Evolutionary conservation across 2,888 invertebrate species (phyloP).

Genomic region (Ophion costatus): DNA sequence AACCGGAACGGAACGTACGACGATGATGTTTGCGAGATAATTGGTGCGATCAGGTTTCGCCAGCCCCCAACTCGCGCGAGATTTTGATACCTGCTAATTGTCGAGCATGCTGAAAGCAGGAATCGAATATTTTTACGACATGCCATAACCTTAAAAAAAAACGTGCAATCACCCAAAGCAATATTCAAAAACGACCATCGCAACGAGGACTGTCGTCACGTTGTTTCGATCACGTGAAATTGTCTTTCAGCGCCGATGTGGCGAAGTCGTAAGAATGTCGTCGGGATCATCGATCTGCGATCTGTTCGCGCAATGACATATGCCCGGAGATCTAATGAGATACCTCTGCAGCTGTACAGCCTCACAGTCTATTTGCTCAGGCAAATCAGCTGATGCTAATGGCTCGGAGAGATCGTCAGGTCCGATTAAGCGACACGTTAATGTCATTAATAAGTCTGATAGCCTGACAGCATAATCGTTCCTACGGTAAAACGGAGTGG

Average conservation of each 20-base stretch:
- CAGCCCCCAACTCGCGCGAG: background rate
- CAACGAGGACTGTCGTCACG: background rate
- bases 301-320: slow-evolving; percentile 15
- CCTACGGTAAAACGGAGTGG: slow-evolving; percentile 61
- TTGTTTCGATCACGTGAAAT: background rate
- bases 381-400: slow-evolving; percentile 47
- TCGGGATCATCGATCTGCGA: slow-evolving; percentile 18
- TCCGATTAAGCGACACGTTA: slow-evolving; percentile 63
- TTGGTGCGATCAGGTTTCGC: background rate
- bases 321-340: slow-evolving; percentile 15
- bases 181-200: background rate
- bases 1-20: background rate
- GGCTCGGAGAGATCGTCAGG: slow-evolving; percentile 48
- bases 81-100: no score
- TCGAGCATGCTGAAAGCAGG: no score
- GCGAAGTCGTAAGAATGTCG: background rate
- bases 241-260: background rate
- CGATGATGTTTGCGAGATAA: background rate
- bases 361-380: slow-evolving; percentile 11
- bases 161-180: background rate
- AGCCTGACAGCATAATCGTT: slow-evolving; percentile 77
- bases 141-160: background rate
- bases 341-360: slow-evolving; percentile 9
- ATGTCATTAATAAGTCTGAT: slow-evolving; percentile 76
- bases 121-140: background rate